phyloP scores from a whole-genome alignment of 1,140 invertebrate genomes.

The Odontomachus brunneus region DNA sequence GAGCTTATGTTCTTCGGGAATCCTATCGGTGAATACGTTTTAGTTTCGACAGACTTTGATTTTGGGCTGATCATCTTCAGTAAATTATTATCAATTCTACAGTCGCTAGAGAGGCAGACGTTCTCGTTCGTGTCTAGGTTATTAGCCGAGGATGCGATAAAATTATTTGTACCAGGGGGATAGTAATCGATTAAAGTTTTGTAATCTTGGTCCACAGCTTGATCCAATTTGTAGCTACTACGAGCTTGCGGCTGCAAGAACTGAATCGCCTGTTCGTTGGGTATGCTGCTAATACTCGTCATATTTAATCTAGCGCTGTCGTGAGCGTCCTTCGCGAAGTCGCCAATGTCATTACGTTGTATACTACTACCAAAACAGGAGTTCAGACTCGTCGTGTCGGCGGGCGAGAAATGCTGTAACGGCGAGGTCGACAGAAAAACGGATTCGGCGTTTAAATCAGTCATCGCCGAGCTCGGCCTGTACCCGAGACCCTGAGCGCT shows the following conservation, averaged over 20 bases:
- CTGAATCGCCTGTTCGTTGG: constrained; percentile 75
- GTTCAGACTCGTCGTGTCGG: constrained; percentile 75
- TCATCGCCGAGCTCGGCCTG: constrained; percentile 81
- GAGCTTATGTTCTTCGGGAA: constrained; percentile 78
- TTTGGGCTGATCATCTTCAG: constrained; percentile 80
- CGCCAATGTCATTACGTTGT: constrained; percentile 76
- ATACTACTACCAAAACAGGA: constrained; percentile 78
- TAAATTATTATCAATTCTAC: constrained; percentile 77
- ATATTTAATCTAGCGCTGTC: constrained; percentile 73
- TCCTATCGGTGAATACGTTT: constrained; percentile 80
- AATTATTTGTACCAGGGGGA: constrained; percentile 76
- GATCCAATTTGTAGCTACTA: constrained; percentile 72
- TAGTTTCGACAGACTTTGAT: constrained; percentile 69
- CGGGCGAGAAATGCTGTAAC: constrained; percentile 81
- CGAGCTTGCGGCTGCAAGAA: constrained; percentile 76
- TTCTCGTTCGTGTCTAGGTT: constrained; percentile 73
- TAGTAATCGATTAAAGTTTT: constrained; percentile 79
- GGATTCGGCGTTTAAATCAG: constrained; percentile 81
- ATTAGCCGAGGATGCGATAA: constrained; percentile 61
- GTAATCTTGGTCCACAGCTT: constrained; percentile 77
- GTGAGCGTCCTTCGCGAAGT: constrained; percentile 76
- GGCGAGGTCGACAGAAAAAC: constrained; percentile 82
- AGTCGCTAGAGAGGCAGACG: constrained; percentile 70
- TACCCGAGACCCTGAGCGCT: constrained; percentile 70
- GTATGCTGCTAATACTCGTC: constrained; percentile 65